A percentile compares a stretch with the other conserved stretches of the same genome.
Evolutionary conservation across 2,888 invertebrate species (phyloP).

Genomic region (Eubasilissa splendida): DNA sequence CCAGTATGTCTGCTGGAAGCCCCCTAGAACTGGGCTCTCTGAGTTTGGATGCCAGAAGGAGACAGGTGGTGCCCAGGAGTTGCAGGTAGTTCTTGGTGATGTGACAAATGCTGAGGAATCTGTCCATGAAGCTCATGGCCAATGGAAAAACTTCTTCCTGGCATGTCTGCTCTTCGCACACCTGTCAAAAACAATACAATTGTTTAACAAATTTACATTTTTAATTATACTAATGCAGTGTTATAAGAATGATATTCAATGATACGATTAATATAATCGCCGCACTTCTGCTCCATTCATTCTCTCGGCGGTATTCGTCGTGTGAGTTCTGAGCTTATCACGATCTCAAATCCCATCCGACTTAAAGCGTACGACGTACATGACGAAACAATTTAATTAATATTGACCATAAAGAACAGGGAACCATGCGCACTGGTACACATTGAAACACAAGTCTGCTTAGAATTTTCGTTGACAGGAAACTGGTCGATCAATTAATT

Average conservation of each 20-base stretch:
- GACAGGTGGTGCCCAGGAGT: conserved; percentile 91
- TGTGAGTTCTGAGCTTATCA: background rate
- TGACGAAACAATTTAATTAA: background rate
- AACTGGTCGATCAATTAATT: conserved; percentile 51
- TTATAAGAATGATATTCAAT: background rate
- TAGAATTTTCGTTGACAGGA: conserved; percentile 41
- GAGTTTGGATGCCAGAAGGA: conserved; percentile 94
- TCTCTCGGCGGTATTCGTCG: background rate
- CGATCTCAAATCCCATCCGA: background rate
- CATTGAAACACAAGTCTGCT: conserved; percentile 9
- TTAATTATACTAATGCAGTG: background rate
- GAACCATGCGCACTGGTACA: background rate
- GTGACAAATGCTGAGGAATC: conserved; percentile 88
- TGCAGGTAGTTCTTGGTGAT: conserved; percentile 92
- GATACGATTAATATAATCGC: too few species aligned
- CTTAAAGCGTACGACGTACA: background rate
- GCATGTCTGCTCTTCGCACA: conserved; percentile 93
- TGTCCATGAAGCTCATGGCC: conserved; percentile 94
- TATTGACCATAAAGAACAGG: background rate
- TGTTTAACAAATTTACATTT: background rate
- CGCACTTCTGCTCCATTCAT: background rate
- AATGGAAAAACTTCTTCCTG: conserved; percentile 95
- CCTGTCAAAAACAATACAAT: conserved; percentile 74
- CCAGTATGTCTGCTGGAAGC: conserved; percentile 84
- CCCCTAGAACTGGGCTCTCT: conserved; percentile 86